These are phyloP conservation scores for Trissolcus brochymenae DNA, from an alignment of 2,888 invertebrate genomes.

Conservation along the genomic window DNA sequence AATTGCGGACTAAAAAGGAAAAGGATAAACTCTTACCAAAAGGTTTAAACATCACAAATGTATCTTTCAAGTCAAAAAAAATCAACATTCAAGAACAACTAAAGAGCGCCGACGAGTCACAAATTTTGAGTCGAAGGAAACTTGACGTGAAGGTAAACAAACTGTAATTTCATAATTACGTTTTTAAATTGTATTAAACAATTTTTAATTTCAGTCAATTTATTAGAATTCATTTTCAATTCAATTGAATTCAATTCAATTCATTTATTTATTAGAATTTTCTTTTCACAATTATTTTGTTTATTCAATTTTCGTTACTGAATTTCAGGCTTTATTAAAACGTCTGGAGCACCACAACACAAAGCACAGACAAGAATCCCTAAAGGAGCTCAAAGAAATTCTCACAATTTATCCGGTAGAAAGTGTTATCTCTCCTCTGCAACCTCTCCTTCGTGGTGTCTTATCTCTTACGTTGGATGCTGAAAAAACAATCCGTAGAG, in stretches of 20 bases:
- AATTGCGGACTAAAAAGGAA: conserved; percentile 88
- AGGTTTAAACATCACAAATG: conserved; percentile 92
- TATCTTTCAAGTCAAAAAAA: conserved; percentile 91
- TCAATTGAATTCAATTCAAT: no score
- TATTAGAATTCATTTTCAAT: no score
- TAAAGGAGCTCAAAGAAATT: conserved; percentile 80
- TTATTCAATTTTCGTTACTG: conserved; percentile 5
- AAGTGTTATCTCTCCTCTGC: conserved; percentile 80
- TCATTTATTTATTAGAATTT: no score
- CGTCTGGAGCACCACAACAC: conserved; percentile 87
- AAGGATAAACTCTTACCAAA: conserved; percentile 81
- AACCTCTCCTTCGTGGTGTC: conserved; percentile 83
- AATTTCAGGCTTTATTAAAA: conserved; percentile 81
- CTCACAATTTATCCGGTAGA: conserved; percentile 76
- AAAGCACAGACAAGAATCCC: conserved; percentile 82
- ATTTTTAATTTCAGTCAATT: no score
- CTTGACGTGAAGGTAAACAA: conserved; percentile 81
- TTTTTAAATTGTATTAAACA: not conserved
- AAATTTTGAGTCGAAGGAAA: conserved; percentile 82
- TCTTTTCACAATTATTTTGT: no score
- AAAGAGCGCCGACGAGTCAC: conserved; percentile 78
- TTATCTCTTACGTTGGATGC: conserved; percentile 84
- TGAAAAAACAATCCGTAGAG: conserved; percentile 81
- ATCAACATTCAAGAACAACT: conserved; percentile 90
- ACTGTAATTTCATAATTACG: not conserved